phyloP scores from a whole-genome alignment of 2,797 vertebrate genomes.

The Xenopus petersii region DNA sequence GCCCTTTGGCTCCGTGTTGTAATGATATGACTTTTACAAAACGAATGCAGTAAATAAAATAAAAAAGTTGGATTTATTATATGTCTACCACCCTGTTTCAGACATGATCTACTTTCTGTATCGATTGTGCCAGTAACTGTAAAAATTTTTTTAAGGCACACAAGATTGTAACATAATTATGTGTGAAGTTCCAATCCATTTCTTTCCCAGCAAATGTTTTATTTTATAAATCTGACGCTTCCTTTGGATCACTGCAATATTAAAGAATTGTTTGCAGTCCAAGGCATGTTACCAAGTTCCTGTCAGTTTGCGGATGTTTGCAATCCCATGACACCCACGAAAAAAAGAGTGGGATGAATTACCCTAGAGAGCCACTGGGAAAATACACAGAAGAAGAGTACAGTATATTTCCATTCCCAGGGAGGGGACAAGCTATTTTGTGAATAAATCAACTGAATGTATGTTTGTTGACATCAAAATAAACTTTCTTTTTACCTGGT shows the following conservation, averaged over 20 bases:
- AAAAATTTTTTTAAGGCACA: not conserved
- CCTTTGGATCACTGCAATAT: conserved; percentile 22
- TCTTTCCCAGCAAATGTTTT: conserved; percentile 18
- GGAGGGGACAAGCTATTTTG: conserved; percentile 55
- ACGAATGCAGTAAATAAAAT: too few species aligned
- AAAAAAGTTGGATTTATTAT: not conserved
- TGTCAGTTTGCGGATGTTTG: conserved; percentile 77
- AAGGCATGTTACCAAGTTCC: conserved; percentile 77
- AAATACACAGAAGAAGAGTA: conserved; percentile 63
- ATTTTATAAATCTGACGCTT: conserved; percentile 31
- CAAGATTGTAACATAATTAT: not conserved
- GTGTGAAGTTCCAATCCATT: not conserved
- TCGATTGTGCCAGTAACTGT: not conserved
- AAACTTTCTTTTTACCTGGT: not conserved
- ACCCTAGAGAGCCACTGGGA: conserved; percentile 68
- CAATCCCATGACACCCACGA: conserved; percentile 73
- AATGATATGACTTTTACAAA: not conserved
- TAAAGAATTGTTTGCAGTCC: conserved; percentile 43
- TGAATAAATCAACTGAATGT: conserved; percentile 57
- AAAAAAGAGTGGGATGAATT: conserved; percentile 76
- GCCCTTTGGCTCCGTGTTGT: not conserved
- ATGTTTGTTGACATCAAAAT: not conserved
- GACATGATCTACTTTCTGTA: not conserved
- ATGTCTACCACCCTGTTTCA: not conserved
- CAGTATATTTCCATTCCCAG: conserved; percentile 63